Evolutionary conservation across 2,797 vertebrate genomes (phyloP), one percentile per base, ranked within the genome.

Genomic region (Remorina albescens): DNA sequence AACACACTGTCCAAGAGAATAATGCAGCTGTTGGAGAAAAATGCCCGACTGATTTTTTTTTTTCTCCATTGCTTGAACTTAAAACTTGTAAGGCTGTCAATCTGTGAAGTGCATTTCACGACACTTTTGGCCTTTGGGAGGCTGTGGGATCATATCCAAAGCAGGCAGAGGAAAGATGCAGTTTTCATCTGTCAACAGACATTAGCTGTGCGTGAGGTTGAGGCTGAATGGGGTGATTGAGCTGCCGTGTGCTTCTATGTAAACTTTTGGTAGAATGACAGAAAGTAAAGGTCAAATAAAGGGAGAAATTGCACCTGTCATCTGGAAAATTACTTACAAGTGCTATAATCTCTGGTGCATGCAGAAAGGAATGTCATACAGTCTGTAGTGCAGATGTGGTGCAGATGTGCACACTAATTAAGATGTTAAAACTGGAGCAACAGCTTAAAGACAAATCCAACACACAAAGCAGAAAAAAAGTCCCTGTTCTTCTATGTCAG

Each of bases 161-260:
- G 64, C 41, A 53, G 61, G 57, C 36, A 16, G 51, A 73, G 41
- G 11, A 54, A 23, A 63, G 37, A 59, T 50, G 39, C 61, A 59
- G 44, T 63, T 82, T 77, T 75, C 5, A 55, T 75, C 65, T 82
- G 76, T 81, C 77, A 72, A 13, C 80, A 62, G 75, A 56, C 0
- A 0, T 30, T 5, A 76, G 51, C 59, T 18, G 60, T 6, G 76
- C 61, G 72, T 56, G 65, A 28, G 41, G 5, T 7, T n/a, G 50
- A 47, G 69, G 69, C 58, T 57, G 70, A 65, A 47, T 68, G 53
- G 80, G 63, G 59, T 56, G 60, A 85, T 37, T 37, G 9, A 21
- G 39, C 64, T 68, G 66, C 63, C 25, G 41, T 41, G 50, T 28
- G 64, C 4, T 66, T 7, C 36, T 2, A 1, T 36, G 36, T 25